A percentile compares a stretch with the other conserved stretches of the same genome.
These are phyloP conservation scores for Pseudorhombus dupliciocellatus DNA, from an alignment of 2,113 vertebrate species.

Conservation along the genomic window DNA sequence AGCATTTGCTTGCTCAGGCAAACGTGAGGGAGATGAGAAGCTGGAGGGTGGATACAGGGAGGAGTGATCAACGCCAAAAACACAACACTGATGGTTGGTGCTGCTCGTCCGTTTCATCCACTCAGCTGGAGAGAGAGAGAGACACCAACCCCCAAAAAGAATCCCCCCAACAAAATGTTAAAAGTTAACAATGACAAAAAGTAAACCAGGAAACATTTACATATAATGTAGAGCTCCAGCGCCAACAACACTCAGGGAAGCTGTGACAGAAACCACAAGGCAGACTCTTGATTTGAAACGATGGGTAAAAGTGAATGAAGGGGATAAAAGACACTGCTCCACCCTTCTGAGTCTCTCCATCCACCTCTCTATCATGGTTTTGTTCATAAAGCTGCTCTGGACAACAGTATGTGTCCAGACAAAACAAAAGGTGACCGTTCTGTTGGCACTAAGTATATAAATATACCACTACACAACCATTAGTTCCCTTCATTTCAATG, in stretches of 20 bases:
- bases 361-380: no score
- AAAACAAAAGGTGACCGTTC: not conserved
- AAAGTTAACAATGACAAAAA: not conserved
- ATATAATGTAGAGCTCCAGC: no score
- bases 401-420: not conserved
- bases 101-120: slow-evolving; percentile 34
- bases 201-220: not conserved
- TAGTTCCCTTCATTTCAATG: not conserved
- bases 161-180: not conserved
- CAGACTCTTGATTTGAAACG: not conserved
- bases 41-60: slow-evolving; percentile 51
- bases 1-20: slow-evolving; percentile 74
- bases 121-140: slow-evolving; percentile 10
- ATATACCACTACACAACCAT: not conserved
- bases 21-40: slow-evolving; percentile 74
- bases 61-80: slow-evolving; percentile 47
- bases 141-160: not conserved
- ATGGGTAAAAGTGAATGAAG: not conserved
- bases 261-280: not conserved
- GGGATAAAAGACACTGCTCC: no score
- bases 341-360: no score
- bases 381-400: not conserved
- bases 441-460: not conserved
- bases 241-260: no score
- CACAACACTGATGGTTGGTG: slow-evolving; percentile 29